Base-by-base conservation (phyloP, 2,797 vertebrate genomes). In the Girardinus metallicus region DNA sequence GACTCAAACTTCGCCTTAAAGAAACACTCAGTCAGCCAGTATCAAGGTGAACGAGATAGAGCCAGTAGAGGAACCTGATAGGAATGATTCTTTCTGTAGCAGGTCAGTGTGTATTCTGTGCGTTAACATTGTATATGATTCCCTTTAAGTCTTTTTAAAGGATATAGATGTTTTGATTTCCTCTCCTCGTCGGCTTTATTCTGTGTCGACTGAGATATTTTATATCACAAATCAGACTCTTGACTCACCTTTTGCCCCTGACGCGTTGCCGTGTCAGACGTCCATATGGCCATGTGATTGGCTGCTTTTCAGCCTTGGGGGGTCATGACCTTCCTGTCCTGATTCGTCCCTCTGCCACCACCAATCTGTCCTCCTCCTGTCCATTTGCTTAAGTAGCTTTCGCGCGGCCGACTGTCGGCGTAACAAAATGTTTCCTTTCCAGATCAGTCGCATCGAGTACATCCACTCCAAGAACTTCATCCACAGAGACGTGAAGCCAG, bases 401-500 rank as follows among this genome's bases (percentile, higher is more conserved):
- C 4, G 75, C 29, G 34, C 51, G 47, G 44, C 39, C 15, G 18
- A 55, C 41, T 79, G 74, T 72, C 46, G 9, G 5, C 15, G 64
- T 43, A 39, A 43, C 34, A 41, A 10, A 31, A 31, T 21, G 16
- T 31, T 43, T 53, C 13, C 4, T 73, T 41, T 4, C 71, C 62
- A 99, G 98, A 99, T 99, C 81, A 99, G 98, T 91, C 97, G 98
- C 78, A 99, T 99, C 23, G 98, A 99, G 91, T 99, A 98, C 88
- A 98, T 99, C 94, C 98, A 99, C 96, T 99, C 98, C 85, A 99
- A 99, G 96, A 99, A 99, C 86, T 99, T 99, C 94, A 99, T 99
- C 90, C 98, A 99, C 89, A 96, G 98, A 43, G 98, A 99, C 39
- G 98, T 99, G 76, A 99, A 99, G 88, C 98, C 98, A 0, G 98